Conservation (phyloP, 2,888 invertebrate species). For the Lasius platythorax region DNA sequence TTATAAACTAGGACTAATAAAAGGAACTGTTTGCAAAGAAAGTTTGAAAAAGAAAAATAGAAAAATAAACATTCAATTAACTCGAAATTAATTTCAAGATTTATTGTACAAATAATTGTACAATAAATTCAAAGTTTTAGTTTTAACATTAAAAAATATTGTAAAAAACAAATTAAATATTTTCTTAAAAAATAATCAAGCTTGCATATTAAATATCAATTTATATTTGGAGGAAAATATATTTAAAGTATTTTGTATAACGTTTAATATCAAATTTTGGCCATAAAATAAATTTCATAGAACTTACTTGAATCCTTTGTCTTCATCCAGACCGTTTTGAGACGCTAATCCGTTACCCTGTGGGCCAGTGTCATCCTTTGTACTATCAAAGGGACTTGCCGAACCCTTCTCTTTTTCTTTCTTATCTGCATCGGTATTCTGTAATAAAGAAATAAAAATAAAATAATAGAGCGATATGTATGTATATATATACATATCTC, state of each 20-base stretch:
- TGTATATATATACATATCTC: not conserved
- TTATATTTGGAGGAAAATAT: not conserved
- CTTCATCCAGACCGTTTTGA: constrained; percentile 93
- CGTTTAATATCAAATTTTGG: not conserved
- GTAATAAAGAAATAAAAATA: constrained; percentile 48
- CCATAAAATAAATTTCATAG: not conserved
- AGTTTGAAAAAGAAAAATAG: not conserved
- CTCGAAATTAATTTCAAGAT: constrained; percentile 11
- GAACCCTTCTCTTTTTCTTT: constrained; percentile 88
- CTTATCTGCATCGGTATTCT: constrained; percentile 84
- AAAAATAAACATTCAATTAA: not conserved
- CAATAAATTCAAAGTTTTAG: not conserved
- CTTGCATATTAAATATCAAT: not conserved
- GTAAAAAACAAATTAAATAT: not conserved
- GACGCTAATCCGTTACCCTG: constrained; percentile 87
- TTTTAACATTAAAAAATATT: constrained; percentile 1
- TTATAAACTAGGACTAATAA: not conserved
- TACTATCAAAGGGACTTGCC: constrained; percentile 87
- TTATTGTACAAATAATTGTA: not conserved
- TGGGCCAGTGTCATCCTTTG: constrained; percentile 87
- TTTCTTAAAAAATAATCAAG: not conserved
- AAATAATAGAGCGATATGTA: not conserved
- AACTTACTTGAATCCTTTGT: constrained; percentile 96
- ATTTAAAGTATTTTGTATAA: not conserved
- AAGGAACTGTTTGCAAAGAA: not conserved